These are phyloP conservation scores for Callyntrura sp. DNA, from an alignment of 2,888 invertebrate species.

Conservation along the genomic window DNA sequence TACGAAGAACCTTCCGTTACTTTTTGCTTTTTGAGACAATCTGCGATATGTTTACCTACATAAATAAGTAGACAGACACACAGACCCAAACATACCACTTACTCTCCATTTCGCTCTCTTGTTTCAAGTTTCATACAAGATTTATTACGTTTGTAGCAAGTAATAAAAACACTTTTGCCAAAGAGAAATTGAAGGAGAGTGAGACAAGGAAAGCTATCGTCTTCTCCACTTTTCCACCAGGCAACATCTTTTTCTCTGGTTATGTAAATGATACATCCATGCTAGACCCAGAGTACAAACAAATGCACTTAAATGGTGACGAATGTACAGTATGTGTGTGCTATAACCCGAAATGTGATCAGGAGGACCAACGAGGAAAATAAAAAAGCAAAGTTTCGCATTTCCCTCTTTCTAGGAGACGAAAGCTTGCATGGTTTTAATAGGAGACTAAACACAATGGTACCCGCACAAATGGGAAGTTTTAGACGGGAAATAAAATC, in stretches of 20 bases:
- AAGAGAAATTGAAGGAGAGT: not conserved
- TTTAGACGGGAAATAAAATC: too few species aligned
- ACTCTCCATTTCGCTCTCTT: not conserved
- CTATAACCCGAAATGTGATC: constrained; percentile 11
- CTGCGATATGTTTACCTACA: too few species aligned
- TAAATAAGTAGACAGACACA: not conserved
- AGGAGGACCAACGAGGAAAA: not conserved
- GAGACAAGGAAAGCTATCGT: not conserved
- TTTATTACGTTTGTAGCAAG: constrained; percentile 53
- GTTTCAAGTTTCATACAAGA: constrained; percentile 55
- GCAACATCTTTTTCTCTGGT: not conserved
- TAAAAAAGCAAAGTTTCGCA: constrained; percentile 42
- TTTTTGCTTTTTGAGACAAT: too few species aligned
- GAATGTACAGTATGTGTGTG: too few species aligned
- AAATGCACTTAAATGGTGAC: too few species aligned
- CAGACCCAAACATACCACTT: constrained; percentile 6
- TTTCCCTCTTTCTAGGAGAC: too few species aligned
- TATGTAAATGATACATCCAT: too few species aligned
- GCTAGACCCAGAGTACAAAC: too few species aligned
- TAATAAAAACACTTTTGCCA: constrained; percentile 40
- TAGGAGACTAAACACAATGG: too few species aligned
- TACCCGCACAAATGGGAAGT: too few species aligned
- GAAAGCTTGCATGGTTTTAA: too few species aligned
- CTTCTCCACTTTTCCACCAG: not conserved
- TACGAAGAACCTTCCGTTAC: too few species aligned